phyloP scores from a whole-genome alignment of 2,797 vertebrate species.

The Coregonus suidteri region DNA sequence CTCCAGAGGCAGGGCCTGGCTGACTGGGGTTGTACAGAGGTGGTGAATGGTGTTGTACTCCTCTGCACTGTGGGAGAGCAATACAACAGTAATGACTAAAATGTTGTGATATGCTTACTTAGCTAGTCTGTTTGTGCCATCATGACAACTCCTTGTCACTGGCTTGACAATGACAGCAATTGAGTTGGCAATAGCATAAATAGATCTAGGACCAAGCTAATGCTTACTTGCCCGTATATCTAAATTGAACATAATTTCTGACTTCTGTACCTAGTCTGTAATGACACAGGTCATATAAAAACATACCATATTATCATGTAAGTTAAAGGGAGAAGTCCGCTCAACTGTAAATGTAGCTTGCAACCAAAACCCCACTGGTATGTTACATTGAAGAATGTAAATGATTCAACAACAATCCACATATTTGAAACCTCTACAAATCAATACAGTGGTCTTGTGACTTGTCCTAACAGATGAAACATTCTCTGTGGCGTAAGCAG shows the following conservation, averaged over 20 bases:
- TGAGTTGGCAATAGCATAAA: not conserved
- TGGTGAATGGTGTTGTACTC: conserved; percentile 53
- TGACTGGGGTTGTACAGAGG: conserved; percentile 58
- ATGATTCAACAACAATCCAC: not conserved
- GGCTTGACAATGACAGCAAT: not conserved
- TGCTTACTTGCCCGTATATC: not conserved
- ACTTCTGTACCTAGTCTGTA: no score
- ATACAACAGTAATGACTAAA: not conserved
- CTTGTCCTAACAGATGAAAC: conserved; percentile 5
- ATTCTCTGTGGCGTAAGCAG: conserved; percentile 18
- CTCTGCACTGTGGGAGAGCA: conserved; percentile 45
- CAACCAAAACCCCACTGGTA: not conserved
- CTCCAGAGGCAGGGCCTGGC: conserved; percentile 58
- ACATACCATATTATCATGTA: no score
- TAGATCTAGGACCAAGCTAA: not conserved
- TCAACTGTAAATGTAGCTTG: not conserved
- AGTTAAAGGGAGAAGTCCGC: not conserved
- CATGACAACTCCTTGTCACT: not conserved
- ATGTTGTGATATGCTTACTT: not conserved
- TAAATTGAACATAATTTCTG: not conserved
- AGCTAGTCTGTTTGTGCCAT: not conserved
- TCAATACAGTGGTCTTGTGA: not conserved
- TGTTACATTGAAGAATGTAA: conserved; percentile 6
- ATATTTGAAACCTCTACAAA: conserved; percentile 4
- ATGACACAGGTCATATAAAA: no score